Percentiles rank a stretch among this genome's conserved stretches.
phyloP scores from a whole-genome alignment of 2,113 vertebrate species.

The Xenopus tropicalis region UCB_Xtro_10.0 CM004446.2:54421501-54422000 shows the following conservation, averaged over 20 bases:
- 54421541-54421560: too few relatives aligned
- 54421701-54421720: constrained; percentile 63
- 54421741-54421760: constrained; percentile 59
- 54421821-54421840: constrained; percentile 40
- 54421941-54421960: too few relatives aligned
- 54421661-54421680: constrained; percentile 59
- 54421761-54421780: constrained; percentile 55
- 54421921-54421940: too few relatives aligned
- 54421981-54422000: too few relatives aligned
- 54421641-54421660: constrained; percentile 58
- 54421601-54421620: not conserved
- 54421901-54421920: not conserved
- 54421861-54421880: constrained; percentile 3
- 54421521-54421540: too few relatives aligned
- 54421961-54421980: too few relatives aligned
- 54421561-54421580: too few relatives aligned
- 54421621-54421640: constrained; percentile 50
- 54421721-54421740: constrained; percentile 62
- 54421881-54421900: not conserved
- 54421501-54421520: too few relatives aligned
- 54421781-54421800: constrained; percentile 41
- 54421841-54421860: constrained; percentile 46
- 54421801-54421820: constrained; percentile 16
- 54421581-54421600: constrained; percentile 47
- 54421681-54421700: constrained; percentile 64